Conservation (phyloP, 2,888 invertebrate species). For the Drosophila prostipennis region DNA sequence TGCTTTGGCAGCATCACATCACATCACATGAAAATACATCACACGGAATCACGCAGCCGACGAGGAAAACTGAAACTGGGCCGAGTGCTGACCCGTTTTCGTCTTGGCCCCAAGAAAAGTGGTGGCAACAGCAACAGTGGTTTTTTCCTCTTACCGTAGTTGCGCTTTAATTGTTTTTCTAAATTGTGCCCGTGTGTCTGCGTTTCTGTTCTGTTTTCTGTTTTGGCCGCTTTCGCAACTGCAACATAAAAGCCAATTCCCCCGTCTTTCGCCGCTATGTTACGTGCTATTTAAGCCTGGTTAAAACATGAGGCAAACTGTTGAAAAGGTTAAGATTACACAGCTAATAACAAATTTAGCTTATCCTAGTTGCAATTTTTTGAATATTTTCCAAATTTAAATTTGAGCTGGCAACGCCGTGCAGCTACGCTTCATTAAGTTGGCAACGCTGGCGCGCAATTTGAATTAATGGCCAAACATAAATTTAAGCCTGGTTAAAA, state of each 20-base stretch:
- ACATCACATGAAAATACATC: neutral
- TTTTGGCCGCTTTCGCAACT: slow-evolving; percentile 57
- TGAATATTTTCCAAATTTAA: neutral
- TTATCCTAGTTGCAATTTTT: no score
- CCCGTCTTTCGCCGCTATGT: slow-evolving; percentile 26
- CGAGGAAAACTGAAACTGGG: slow-evolving; percentile 59
- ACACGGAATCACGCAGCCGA: slow-evolving; percentile 43
- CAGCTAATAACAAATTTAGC: no score
- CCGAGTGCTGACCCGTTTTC: slow-evolving; percentile 65
- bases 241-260: slow-evolving; percentile 43
- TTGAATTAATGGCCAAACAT: neutral
- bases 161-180: slow-evolving; percentile 74
- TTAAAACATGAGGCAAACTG: slow-evolving; percentile 4
- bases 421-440: slow-evolving; percentile 10
- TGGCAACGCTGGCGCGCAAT: slow-evolving; percentile 4
- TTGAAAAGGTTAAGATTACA: neutral
- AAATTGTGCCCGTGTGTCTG: slow-evolving; percentile 52
- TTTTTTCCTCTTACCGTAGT: slow-evolving; percentile 51
- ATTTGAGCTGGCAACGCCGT: neutral
- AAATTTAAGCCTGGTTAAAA: no score
- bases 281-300: slow-evolving; percentile 38
- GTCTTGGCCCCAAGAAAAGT: slow-evolving; percentile 26
- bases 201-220: slow-evolving; percentile 33
- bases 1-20: slow-evolving; percentile 27
- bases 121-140: slow-evolving; percentile 12